A percentile compares a stretch with the other conserved stretches of the same genome.
Conservation (phyloP, 2,888 invertebrate species). For the Ormia ochracea region DNA sequence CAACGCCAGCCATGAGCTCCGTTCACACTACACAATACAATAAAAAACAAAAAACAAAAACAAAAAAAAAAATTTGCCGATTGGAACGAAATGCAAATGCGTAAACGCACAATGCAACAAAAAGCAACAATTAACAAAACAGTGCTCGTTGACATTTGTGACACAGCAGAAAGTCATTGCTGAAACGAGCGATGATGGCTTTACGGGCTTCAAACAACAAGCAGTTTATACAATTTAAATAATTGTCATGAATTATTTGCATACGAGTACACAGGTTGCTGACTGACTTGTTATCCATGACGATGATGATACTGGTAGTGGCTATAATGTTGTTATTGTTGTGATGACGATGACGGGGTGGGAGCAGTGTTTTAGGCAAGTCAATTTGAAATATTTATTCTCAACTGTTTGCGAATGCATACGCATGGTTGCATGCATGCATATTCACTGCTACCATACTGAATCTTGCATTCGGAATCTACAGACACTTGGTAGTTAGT, state of each 20-base stretch:
- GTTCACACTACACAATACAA: constrained; percentile 11
- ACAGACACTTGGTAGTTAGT: not conserved
- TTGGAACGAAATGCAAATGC: constrained; percentile 30
- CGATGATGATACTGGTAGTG: not conserved
- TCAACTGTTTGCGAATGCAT: constrained; percentile 8
- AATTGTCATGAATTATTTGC: constrained; percentile 56
- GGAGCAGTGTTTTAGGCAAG: constrained; percentile 5
- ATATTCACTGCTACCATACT: not conserved
- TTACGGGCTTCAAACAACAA: not conserved
- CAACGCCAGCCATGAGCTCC: not conserved
- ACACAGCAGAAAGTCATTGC: constrained; percentile 28
- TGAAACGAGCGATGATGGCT: constrained; percentile 8
- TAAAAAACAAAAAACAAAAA: no score
- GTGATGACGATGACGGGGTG: not conserved
- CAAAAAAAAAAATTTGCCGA: no score
- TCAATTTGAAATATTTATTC: constrained; percentile 20
- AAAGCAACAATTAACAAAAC: constrained; percentile 16
- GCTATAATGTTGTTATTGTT: not conserved
- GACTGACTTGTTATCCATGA: not conserved
- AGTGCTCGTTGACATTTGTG: constrained; percentile 35
- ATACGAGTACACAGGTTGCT: constrained; percentile 14
- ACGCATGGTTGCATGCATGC: constrained; percentile 19
- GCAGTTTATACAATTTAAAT: constrained; percentile 44
- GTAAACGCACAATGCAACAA: constrained; percentile 32
- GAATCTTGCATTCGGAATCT: not conserved